phyloP scores from a whole-genome alignment of 2,888 invertebrate species.

The Cynaeus angustus region DNA sequence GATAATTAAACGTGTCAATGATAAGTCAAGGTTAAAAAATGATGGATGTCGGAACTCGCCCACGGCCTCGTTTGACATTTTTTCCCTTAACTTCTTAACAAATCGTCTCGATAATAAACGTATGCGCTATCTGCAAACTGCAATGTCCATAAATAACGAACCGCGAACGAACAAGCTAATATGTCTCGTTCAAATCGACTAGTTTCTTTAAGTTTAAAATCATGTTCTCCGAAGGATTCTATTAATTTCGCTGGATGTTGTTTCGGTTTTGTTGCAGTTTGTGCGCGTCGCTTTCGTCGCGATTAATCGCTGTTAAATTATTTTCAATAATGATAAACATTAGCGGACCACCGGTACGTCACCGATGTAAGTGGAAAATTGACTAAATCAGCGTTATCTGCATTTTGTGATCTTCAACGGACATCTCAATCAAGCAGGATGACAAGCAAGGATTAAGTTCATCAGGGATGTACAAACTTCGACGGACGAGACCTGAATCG shows the following conservation, averaged over 20 bases:
- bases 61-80: too few relatives aligned
- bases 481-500: too few relatives aligned
- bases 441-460: constrained; percentile 61
- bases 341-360: constrained; percentile 29
- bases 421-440: constrained; percentile 67
- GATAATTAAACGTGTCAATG: constrained; percentile 28
- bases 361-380: constrained; percentile 62
- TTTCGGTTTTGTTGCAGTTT: constrained; percentile 18
- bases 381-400: constrained; percentile 63
- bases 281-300: constrained; percentile 8
- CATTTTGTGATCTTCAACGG: constrained; percentile 63
- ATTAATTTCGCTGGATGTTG: constrained; percentile 24
- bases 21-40: too few relatives aligned
- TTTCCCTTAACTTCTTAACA: constrained; percentile 49
- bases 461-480: constrained; percentile 39
- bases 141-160: constrained; percentile 57
- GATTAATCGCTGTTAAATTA: constrained; percentile 26
- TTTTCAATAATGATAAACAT: constrained; percentile 36
- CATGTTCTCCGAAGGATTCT: constrained; percentile 56
- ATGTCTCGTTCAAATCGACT: constrained; percentile 64
- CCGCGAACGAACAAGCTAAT: constrained; percentile 58
- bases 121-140: constrained; percentile 54
- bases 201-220: constrained; percentile 64
- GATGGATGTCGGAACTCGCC: too few relatives aligned
- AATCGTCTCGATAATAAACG: constrained; percentile 57